These are phyloP conservation scores for Sinopyrophorus schimmeli DNA, from an alignment of 2,888 invertebrate genomes.

Conservation along the genomic window DNA sequence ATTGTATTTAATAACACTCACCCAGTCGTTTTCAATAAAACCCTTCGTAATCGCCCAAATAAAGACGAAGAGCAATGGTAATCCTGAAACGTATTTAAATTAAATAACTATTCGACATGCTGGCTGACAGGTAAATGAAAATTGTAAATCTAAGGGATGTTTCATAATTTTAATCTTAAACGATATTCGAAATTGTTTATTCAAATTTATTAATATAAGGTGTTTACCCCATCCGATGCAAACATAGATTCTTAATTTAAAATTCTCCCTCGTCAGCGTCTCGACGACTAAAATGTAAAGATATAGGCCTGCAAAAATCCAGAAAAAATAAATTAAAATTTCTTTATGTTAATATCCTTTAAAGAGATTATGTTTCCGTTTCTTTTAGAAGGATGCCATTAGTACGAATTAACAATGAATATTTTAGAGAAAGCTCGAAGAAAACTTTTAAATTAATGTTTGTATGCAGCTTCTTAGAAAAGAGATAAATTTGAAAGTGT, in stretches of 20 bases:
- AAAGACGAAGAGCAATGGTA: conserved; percentile 60
- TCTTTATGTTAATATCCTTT: conserved; percentile 4
- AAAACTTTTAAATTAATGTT: too few species aligned
- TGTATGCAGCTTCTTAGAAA: too few species aligned
- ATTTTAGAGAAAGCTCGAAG: too few species aligned
- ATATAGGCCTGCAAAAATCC: conserved; percentile 74
- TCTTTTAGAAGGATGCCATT: background rate
- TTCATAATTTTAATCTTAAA: too few species aligned
- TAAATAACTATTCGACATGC: too few species aligned
- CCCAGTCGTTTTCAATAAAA: conserved; percentile 37
- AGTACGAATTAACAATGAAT: too few species aligned
- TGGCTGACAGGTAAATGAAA: background rate
- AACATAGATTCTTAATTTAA: conserved; percentile 78
- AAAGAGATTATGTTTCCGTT: background rate
- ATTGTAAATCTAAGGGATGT: too few species aligned
- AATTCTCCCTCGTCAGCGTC: conserved; percentile 84
- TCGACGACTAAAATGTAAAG: conserved; percentile 86
- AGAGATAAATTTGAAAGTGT: too few species aligned
- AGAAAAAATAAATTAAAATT: conserved; percentile 13
- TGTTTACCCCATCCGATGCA: conserved; percentile 84
- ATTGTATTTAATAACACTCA: conserved; percentile 13
- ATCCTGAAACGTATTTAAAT: too few species aligned
- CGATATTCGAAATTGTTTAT: conserved; percentile 4
- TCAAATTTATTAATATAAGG: conserved; percentile 37
- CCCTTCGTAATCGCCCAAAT: conserved; percentile 62